Evolutionary conservation across 23 tunicate genomes (phyloP).

Genomic region (Styela clava): DNA sequence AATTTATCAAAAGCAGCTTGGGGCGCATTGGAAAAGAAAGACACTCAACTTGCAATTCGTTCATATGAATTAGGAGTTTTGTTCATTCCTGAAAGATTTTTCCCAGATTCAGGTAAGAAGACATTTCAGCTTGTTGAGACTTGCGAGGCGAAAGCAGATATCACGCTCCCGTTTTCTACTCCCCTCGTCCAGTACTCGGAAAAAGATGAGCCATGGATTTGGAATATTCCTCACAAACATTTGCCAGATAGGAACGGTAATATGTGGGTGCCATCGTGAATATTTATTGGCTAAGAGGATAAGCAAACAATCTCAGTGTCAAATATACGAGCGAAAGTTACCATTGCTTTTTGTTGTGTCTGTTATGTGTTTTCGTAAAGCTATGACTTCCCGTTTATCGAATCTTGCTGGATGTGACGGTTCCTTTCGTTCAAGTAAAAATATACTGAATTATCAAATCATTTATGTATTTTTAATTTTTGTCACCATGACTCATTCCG

Average conservation of each 20-base stretch:
- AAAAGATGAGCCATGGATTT: slow-evolving; percentile 78
- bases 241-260: slow-evolving; percentile 88
- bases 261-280: slow-evolving; percentile 82
- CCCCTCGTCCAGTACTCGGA: slow-evolving; percentile 51
- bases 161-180: slow-evolving; percentile 44
- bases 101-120: background rate
- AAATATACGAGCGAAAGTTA: no score
- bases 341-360: no score
- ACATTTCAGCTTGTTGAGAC: background rate
- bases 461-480: no score
- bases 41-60: slow-evolving; percentile 54
- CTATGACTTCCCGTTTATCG: no score
- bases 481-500: no score
- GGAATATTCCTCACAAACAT: slow-evolving; percentile 65
- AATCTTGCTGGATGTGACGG: no score
- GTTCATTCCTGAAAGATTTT: slow-evolving; percentile 46
- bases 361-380: no score
- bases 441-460: no score
- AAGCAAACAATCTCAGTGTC: no score
- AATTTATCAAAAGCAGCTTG: slow-evolving; percentile 93
- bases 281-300: no score
- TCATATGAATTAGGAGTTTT: slow-evolving; percentile 86
- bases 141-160: background rate
- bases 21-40: slow-evolving; percentile 72
- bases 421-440: no score